Evolutionary conservation across 2,113 vertebrate species (phyloP).

Genomic region (Hyperoodon ampullatus): DNA sequence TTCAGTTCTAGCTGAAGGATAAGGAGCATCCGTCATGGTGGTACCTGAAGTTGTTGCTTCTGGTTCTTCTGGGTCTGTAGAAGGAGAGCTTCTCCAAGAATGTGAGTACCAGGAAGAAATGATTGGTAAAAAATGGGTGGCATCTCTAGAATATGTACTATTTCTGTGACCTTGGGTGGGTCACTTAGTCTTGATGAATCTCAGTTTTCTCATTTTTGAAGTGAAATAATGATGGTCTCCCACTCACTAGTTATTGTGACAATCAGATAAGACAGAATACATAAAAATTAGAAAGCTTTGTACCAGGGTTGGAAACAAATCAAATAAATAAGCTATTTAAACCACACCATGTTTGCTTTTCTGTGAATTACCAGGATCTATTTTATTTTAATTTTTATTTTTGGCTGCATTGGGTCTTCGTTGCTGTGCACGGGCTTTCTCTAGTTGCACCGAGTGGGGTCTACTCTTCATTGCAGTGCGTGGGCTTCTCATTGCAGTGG

Average conservation of each 20-base stretch:
- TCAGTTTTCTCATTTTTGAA: not conserved
- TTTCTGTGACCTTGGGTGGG: not conserved
- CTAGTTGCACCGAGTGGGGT: no score
- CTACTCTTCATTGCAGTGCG: no score
- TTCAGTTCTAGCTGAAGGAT: not conserved
- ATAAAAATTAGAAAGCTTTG: not conserved
- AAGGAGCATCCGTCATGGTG: not conserved
- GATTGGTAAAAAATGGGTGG: not conserved
- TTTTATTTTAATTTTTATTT: not conserved
- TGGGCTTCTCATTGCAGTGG: no score
- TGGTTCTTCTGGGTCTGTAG: not conserved
- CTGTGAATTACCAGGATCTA: slow-evolving; percentile 13
- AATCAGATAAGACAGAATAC: not conserved
- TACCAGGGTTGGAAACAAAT: not conserved
- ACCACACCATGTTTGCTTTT: not conserved
- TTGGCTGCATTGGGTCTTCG: no score
- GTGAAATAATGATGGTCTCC: not conserved
- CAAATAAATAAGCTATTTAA: slow-evolving; percentile 28
- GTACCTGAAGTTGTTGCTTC: not conserved
- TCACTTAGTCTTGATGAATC: not conserved
- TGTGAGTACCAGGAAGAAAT: not conserved
- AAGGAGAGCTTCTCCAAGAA: not conserved
- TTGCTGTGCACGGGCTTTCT: no score
- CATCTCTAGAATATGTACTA: not conserved
- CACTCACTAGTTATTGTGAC: not conserved